These are phyloP conservation scores for Cyprinodon diabolis DNA, from an alignment of 2,797 vertebrate genomes.

Conservation along the genomic window DNA sequence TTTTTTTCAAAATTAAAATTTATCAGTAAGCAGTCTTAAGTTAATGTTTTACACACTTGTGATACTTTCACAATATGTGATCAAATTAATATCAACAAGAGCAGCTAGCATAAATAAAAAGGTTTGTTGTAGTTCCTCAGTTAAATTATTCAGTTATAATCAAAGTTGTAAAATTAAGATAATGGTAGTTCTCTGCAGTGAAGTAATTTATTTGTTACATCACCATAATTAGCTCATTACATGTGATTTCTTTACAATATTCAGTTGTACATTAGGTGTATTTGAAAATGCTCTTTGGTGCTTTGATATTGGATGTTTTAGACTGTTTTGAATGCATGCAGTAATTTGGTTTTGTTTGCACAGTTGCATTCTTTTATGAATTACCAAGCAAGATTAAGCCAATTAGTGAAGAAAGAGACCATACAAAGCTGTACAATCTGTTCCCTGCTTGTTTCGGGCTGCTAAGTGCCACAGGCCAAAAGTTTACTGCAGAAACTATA, in stretches of 20 bases:
- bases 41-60: not conserved
- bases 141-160: no score
- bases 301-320: not conserved
- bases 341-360: not conserved
- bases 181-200: not conserved
- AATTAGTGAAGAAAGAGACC: not conserved
- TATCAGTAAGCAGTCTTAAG: not conserved
- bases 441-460: not conserved
- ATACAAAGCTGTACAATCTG: not conserved
- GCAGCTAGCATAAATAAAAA: not conserved
- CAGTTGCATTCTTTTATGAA: not conserved
- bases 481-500: not conserved
- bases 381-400: not conserved
- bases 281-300: not conserved
- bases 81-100: not conserved
- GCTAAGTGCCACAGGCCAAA: not conserved
- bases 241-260: not conserved
- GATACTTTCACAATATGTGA: not conserved
- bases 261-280: not conserved
- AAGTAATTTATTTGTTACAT: not conserved
- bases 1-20: conserved; percentile 11
- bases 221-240: not conserved
- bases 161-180: not conserved
- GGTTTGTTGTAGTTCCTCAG: not conserved
- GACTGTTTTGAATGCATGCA: not conserved